phyloP scores from a whole-genome alignment of 2,797 vertebrate species.

The Coregonus ussuriensis region DNA sequence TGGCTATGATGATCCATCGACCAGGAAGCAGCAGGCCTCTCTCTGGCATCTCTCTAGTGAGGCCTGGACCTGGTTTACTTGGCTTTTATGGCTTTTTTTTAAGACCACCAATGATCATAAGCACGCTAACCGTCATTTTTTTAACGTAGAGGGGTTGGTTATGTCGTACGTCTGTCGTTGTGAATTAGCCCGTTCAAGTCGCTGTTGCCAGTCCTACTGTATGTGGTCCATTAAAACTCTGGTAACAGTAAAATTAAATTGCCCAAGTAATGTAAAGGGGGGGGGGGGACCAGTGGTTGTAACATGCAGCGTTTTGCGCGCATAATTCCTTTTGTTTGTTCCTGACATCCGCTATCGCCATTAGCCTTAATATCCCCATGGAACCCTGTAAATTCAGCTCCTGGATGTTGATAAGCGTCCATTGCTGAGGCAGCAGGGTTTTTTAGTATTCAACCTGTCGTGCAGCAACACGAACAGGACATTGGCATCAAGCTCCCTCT shows the following conservation, averaged over 20 bases:
- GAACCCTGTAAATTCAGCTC: conserved; percentile 29
- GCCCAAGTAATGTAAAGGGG: too few species aligned
- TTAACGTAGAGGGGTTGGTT: too few species aligned
- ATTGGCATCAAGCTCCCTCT: conserved; percentile 19
- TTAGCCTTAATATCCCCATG: conserved; percentile 43
- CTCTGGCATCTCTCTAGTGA: too few species aligned
- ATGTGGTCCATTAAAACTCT: not conserved
- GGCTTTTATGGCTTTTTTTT: too few species aligned
- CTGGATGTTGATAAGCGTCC: conserved; percentile 40
- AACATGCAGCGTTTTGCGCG: conserved; percentile 27
- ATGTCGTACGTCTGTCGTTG: too few species aligned
- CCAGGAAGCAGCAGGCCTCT: not conserved
- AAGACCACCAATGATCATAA: too few species aligned
- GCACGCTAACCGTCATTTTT: too few species aligned
- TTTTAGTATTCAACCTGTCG: conserved; percentile 29
- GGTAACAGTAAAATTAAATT: conserved; percentile 29
- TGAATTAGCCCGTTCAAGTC: too few species aligned
- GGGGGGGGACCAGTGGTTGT: too few species aligned
- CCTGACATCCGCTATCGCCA: conserved; percentile 44
- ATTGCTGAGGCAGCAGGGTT: conserved; percentile 22
- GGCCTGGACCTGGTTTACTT: too few species aligned
- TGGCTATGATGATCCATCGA: not conserved
- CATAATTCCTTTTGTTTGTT: conserved; percentile 37
- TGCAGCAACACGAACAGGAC: conserved; percentile 24
- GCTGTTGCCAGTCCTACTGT: too few species aligned